Conservation (phyloP, 1,140 invertebrate genomes). For the Apis laboriosa region DNA sequence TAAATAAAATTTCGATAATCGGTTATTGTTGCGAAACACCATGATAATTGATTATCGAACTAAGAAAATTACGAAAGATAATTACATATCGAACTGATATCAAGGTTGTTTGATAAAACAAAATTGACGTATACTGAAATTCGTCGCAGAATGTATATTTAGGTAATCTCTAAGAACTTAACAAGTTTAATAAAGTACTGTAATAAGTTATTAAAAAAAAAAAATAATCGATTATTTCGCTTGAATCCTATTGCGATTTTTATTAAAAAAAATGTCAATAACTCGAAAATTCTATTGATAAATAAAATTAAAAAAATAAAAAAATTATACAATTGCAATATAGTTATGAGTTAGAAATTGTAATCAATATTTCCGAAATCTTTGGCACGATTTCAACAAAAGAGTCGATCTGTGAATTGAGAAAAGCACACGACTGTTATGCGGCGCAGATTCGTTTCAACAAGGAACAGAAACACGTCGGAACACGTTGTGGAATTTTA, state of each 20-base stretch:
- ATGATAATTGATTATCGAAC: conserved; percentile 18
- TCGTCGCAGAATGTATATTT: conserved; percentile 62
- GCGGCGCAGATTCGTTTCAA: conserved; percentile 40
- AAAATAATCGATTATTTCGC: background rate
- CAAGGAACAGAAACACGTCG: conserved; percentile 39
- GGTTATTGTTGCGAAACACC: conserved; percentile 15
- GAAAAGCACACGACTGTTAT: conserved; percentile 16
- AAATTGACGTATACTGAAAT: conserved; percentile 32
- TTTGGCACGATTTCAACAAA: conserved; percentile 65
- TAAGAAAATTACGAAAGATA: background rate
- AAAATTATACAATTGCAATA: background rate
- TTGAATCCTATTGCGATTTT: background rate
- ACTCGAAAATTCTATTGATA: background rate
- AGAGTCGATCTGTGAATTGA: conserved; percentile 39
- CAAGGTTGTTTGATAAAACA: conserved; percentile 9
- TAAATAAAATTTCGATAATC: conserved; percentile 11
- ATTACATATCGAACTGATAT: background rate
- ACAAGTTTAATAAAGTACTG: conserved; percentile 72
- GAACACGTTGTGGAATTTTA: background rate
- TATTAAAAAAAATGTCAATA: background rate
- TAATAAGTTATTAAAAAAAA: conserved; percentile 76
- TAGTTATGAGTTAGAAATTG: background rate
- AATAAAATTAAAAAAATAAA: too few relatives aligned
- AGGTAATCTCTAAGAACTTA: conserved; percentile 74
- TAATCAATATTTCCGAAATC: conserved; percentile 44